Evolutionary conservation across 2,888 invertebrate genomes (phyloP).

Genomic region (Drosophila diplacantha): DNA sequence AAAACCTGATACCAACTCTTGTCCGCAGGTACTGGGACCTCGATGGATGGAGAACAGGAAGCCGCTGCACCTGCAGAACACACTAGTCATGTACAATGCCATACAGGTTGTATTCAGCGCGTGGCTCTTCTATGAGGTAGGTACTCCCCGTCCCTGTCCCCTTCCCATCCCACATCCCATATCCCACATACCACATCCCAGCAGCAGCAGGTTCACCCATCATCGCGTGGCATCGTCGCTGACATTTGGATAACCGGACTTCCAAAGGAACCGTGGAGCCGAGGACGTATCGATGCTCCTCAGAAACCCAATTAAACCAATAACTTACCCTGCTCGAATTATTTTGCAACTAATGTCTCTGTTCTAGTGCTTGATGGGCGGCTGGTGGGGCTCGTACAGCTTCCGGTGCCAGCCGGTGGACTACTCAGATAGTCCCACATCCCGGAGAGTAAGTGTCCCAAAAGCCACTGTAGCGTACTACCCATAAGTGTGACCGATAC

Average conservation of each 20-base stretch:
- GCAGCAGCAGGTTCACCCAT: slow-evolving; percentile 11
- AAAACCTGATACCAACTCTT: slow-evolving; percentile 3
- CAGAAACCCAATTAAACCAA: background rate
- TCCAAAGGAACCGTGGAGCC: slow-evolving; percentile 2
- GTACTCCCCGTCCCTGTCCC: slow-evolving; percentile 55
- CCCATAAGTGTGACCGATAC: slow-evolving; percentile 16
- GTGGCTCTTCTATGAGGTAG: slow-evolving; percentile 95
- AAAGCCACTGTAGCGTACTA: slow-evolving; percentile 7
- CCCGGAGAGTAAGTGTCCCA: slow-evolving; percentile 87
- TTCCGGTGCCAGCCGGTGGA: slow-evolving; percentile 94
- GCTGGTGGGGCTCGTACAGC: slow-evolving; percentile 94
- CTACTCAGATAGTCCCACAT: slow-evolving; percentile 87
- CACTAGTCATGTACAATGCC: slow-evolving; percentile 89
- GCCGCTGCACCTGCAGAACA: slow-evolving; percentile 88
- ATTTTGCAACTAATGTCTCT: slow-evolving; percentile 69
- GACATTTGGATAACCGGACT: slow-evolving; percentile 44
- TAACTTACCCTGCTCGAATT: slow-evolving; percentile 22
- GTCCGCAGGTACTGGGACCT: slow-evolving; percentile 87
- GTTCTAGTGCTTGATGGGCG: slow-evolving; percentile 89
- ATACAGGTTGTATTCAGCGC: slow-evolving; percentile 93
- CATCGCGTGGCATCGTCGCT: slow-evolving; percentile 33
- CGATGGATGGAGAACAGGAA: slow-evolving; percentile 94
- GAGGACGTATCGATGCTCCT: slow-evolving; percentile 4
- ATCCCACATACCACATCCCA: slow-evolving; percentile 7
- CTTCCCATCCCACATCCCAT: slow-evolving; percentile 8